Evolutionary conservation across 2,888 invertebrate genomes (phyloP).

Genomic region (Amphipoea oculea): DNA sequence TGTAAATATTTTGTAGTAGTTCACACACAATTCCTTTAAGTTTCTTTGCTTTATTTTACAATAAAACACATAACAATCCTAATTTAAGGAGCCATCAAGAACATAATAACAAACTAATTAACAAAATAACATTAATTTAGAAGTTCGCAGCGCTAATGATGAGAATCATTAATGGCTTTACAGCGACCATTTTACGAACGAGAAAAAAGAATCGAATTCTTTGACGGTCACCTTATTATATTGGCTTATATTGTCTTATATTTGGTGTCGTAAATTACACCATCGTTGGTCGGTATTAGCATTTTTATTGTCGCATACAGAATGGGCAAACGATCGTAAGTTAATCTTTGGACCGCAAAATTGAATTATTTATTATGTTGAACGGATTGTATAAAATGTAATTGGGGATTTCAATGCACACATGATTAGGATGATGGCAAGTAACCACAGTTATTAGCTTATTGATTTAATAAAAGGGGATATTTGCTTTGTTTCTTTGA

Average conservation of each 20-base stretch:
- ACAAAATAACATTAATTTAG: conserved; percentile 62
- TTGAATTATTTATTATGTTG: conserved; percentile 88
- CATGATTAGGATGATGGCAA: conserved; percentile 16
- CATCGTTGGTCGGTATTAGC: conserved; percentile 85
- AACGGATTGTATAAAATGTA: conserved; percentile 79
- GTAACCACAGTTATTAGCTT: conserved; percentile 21
- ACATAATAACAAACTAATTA: conserved; percentile 62
- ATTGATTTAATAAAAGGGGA: background rate
- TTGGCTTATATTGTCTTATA: conserved; percentile 60
- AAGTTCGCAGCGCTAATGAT: conserved; percentile 59
- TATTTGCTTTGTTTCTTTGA: background rate
- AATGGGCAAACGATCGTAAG: conserved; percentile 84
- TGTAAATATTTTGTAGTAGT: conserved; percentile 44
- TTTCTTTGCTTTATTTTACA: conserved; percentile 32
- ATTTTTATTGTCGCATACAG: conserved; percentile 88
- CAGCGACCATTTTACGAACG: conserved; percentile 42
- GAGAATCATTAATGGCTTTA: conserved; percentile 58
- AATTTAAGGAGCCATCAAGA: conserved; percentile 33
- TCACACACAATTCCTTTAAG: conserved; percentile 31
- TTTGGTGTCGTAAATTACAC: conserved; percentile 82
- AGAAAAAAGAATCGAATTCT: conserved; percentile 33
- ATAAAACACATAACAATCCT: conserved; percentile 36
- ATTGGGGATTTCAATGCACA: conserved; percentile 63
- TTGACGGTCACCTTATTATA: conserved; percentile 63
- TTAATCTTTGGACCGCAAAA: conserved; percentile 85